Evolutionary conservation across 2,888 invertebrate species (phyloP), one percentile per base, ranked within the genome.

Genomic region (Drosophila niveifrons): DNA sequence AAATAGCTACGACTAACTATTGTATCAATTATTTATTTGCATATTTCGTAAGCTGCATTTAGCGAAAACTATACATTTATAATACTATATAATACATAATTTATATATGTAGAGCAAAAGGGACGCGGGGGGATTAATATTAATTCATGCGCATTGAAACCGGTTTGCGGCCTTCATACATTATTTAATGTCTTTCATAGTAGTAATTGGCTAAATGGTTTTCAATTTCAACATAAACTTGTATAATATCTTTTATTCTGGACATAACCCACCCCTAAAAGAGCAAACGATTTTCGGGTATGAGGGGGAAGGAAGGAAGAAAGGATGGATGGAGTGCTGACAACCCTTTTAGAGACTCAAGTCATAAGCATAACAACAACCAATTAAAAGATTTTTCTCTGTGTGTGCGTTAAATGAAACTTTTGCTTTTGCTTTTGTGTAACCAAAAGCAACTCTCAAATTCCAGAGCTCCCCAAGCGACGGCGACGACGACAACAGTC

Each of bases 321-420:
- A 15, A 7, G 8, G 3, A 9, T 31, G 18, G 34, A 18, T 2
- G 52, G 59, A 61, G 51, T 47, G 57, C 56, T 57, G 72, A 70
- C 82, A 89, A 87, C 89, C 89, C 82, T 83, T 88, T 85, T 61
- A 72, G 68, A 64, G 46, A 71, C 77, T 80, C 86, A 82, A 36
- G 36, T 82, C 78, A 66, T 63, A 71, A 64, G 57, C 72, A 78
- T 71, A 77, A 82, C 71, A 83, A 86, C 75, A 88, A 89, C 80
- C 85, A 85, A 85, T 85, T 89, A 85, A 85, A 87, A 73, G 89
- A 82, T 79, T 63, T 87, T 66, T 72, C 48, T 75, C 48, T 80
- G 66, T 58, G 44, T 66, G 44, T 66, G 71, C 68, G n/a, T n/a
- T 58, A 75, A 75, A 68, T 79, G 66, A 68, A 77, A 80, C 65